Evolutionary conservation across 2,888 invertebrate genomes (phyloP).

Genomic region (Elaeidobius kamerunicus): DNA sequence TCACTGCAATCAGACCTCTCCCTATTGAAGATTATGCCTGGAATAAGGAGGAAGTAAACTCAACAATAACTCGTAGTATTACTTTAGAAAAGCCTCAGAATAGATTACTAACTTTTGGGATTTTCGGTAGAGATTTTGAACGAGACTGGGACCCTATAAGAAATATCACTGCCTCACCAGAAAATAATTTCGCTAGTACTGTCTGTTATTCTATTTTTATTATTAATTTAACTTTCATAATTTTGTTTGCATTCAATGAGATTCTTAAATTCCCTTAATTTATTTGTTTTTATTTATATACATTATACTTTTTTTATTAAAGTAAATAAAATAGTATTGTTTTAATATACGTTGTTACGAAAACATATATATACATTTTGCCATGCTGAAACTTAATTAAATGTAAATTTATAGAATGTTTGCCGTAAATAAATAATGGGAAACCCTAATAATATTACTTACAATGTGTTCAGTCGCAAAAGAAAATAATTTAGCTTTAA

Average conservation of each 20-base stretch:
- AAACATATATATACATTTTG: too few species aligned
- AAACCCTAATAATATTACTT: too few species aligned
- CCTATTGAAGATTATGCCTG: conserved; percentile 36
- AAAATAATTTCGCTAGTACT: neutral
- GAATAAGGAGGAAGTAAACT: conserved; percentile 28
- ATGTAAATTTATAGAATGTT: too few species aligned
- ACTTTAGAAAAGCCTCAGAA: conserved; percentile 48
- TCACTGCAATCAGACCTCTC: conserved; percentile 54
- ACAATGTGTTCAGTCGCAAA: too few species aligned
- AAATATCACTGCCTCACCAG: neutral
- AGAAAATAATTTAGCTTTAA: too few species aligned
- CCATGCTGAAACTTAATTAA: too few species aligned
- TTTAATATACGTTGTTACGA: too few species aligned
- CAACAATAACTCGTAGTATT: conserved; percentile 32
- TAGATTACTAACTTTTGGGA: conserved; percentile 52
- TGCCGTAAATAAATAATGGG: too few species aligned
- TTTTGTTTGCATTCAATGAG: too few species aligned
- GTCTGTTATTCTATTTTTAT: too few species aligned
- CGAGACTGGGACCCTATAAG: conserved; percentile 43
- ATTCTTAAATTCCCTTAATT: neutral
- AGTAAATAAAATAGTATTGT: neutral
- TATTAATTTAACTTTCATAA: too few species aligned
- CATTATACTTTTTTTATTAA: neutral
- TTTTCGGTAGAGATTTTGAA: conserved; percentile 55
- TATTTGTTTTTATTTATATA: neutral